A percentile compares a stretch with the other conserved stretches of the same genome.
Conservation (phyloP, 2,888 invertebrate genomes). For the Bunonema sp. region DNA sequence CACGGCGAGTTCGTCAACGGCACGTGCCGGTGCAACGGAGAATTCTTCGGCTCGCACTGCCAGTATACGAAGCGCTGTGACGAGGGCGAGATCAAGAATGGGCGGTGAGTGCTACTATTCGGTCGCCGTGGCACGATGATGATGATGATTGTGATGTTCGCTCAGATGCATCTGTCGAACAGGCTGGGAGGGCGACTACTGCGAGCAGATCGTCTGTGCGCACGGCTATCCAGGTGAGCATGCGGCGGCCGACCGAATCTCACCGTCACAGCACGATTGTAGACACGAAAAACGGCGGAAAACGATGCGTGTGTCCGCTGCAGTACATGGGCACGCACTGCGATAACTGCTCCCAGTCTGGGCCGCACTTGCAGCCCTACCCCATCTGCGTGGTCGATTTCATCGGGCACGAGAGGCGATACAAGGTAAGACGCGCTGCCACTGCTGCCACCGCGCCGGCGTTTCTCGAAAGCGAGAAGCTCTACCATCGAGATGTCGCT, state of each 20-base stretch:
- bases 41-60: constrained; percentile 32
- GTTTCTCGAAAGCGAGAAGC: too few species aligned
- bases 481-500: too few species aligned
- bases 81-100: constrained; percentile 20
- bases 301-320: constrained; percentile 24
- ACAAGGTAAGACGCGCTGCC: too few species aligned
- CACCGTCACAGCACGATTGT: neutral
- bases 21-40: constrained; percentile 27
- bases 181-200: constrained; percentile 35
- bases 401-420: too few species aligned
- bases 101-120: constrained; percentile 10
- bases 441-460: too few species aligned
- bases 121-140: neutral
- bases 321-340: constrained; percentile 27
- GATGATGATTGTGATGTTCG: neutral
- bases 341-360: constrained; percentile 21
- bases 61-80: constrained; percentile 32
- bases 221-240: constrained; percentile 22
- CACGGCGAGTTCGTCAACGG: constrained; percentile 29
- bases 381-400: too few species aligned
- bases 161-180: constrained; percentile 22
- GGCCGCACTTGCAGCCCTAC: too few species aligned
- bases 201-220: constrained; percentile 29
- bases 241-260: neutral
- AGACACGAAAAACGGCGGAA: constrained; percentile 17